Conservation (phyloP, 2,797 vertebrate genomes). For the Xerus rutilus region DNA sequence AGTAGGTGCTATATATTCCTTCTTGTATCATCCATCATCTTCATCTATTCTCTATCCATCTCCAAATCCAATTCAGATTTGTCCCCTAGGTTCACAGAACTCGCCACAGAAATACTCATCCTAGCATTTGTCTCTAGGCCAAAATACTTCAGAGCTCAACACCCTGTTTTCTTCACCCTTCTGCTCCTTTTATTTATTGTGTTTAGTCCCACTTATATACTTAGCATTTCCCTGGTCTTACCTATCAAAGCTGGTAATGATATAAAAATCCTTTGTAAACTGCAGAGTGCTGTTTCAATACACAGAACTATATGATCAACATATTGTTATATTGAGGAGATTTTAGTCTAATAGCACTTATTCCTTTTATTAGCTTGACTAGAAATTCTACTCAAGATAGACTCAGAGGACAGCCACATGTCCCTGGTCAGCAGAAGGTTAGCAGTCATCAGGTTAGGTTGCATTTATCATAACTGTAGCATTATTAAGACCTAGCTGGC, state of each 20-base stretch:
- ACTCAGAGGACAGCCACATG: not conserved
- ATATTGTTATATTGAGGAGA: not conserved
- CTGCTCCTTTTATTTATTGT: not conserved
- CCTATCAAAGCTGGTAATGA: not conserved
- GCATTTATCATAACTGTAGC: not conserved
- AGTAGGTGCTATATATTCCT: not conserved
- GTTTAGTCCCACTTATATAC: not conserved
- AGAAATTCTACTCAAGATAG: not conserved
- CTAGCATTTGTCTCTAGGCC: conserved; percentile 1
- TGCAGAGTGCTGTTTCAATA: not conserved
- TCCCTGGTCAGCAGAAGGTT: fast-evolving
- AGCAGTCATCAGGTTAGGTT: not conserved
- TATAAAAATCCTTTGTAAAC: not conserved
- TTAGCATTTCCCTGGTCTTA: not conserved
- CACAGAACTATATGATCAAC: not conserved
- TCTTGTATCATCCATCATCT: not conserved
- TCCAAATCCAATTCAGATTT: not conserved
- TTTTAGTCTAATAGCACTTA: not conserved
- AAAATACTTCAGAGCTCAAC: not conserved
- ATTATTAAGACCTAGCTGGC: not conserved
- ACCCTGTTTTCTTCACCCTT: not conserved
- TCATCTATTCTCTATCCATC: not conserved
- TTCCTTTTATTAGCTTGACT: not conserved
- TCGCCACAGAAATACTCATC: not conserved
- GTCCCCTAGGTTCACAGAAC: not conserved